A percentile compares a stretch with the other conserved stretches of the same genome.
Conservation (phyloP, 2,113 vertebrate genomes). For the Manacus vitellinus region DNA sequence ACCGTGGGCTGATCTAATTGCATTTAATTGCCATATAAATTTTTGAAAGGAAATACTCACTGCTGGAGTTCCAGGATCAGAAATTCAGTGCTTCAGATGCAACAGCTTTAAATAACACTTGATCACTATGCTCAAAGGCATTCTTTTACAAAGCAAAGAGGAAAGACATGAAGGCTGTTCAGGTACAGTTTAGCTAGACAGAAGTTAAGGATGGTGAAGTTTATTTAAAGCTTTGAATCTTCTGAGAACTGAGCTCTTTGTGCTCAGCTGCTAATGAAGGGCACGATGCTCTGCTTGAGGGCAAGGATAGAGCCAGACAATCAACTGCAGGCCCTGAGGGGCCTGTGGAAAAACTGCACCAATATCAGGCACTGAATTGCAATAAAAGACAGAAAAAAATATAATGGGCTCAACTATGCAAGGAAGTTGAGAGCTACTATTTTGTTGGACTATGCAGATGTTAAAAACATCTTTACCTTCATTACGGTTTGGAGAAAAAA, state of each 20-base stretch:
- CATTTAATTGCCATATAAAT: slow-evolving; percentile 20
- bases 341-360: fast-evolving
- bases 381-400: neutral
- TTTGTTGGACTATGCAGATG: neutral
- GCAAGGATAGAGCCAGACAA: neutral
- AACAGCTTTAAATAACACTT: neutral
- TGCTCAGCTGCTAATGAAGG: neutral
- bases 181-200: neutral
- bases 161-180: neutral
- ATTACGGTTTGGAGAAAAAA: neutral
- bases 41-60: slow-evolving; percentile 11
- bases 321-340: neutral
- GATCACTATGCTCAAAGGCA: neutral
- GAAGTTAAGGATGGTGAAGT: neutral
- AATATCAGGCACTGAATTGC: neutral
- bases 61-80: slow-evolving; percentile 1
- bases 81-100: neutral
- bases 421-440: neutral
- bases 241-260: neutral
- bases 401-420: neutral
- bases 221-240: neutral
- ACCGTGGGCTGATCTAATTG: neutral
- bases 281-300: neutral
- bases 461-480: neutral
- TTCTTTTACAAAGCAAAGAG: neutral